Conservation (phyloP, 2,113 vertebrate species). For the Lepidothrix coronata region DNA sequence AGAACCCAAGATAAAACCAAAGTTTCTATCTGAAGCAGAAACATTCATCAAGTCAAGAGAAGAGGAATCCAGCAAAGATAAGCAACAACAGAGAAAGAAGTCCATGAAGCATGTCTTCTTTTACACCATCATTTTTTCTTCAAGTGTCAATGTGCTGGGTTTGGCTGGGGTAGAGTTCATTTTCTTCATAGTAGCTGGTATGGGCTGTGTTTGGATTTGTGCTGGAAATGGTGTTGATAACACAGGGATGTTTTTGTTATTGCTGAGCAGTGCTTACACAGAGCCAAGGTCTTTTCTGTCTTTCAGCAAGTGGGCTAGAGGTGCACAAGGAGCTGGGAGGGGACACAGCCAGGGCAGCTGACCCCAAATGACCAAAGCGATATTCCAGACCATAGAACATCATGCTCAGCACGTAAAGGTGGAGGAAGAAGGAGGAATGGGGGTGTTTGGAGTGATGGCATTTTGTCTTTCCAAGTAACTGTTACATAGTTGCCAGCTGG, state of each 20-base stretch:
- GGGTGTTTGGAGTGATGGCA: accelerated
- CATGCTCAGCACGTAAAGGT: background rate
- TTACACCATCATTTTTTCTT: background rate
- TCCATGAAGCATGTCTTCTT: background rate
- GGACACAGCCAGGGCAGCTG: background rate
- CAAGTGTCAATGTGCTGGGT: background rate
- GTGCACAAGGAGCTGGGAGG: background rate
- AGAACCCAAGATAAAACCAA: background rate
- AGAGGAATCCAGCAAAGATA: background rate
- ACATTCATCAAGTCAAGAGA: background rate
- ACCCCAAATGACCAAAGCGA: background rate
- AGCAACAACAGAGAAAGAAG: background rate
- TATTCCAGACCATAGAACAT: background rate
- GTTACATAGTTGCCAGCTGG: background rate
- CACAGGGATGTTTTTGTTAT: background rate
- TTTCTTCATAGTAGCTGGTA: background rate
- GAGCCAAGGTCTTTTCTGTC: background rate
- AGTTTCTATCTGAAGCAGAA: background rate
- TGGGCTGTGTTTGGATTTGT: background rate
- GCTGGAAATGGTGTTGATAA: background rate
- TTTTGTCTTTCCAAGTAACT: background rate
- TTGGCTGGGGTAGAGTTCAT: background rate
- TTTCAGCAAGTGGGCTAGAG: background rate
- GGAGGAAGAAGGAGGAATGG: background rate
- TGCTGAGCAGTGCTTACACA: background rate